Conservation (phyloP, 2,797 vertebrate species). For the Ceyx erithaca region DNA sequence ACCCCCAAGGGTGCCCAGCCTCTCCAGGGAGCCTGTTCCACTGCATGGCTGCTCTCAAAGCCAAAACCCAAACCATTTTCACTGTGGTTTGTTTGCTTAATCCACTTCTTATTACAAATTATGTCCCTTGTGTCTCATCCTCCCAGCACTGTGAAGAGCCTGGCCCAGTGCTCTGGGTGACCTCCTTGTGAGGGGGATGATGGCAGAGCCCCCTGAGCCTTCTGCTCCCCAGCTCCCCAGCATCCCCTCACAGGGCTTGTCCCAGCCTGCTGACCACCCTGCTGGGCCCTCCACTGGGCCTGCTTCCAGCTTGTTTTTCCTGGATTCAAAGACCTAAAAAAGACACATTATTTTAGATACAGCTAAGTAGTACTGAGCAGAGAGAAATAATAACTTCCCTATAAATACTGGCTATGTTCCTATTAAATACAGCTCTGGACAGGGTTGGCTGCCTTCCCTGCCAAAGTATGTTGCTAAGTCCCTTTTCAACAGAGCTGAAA, state of each 20-base stretch:
- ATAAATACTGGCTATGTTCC: background rate
- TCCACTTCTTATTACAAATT: background rate
- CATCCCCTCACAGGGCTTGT: background rate
- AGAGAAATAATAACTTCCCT: background rate
- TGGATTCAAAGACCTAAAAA: background rate
- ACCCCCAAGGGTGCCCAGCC: background rate
- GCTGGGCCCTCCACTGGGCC: fast-evolving
- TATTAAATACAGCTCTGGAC: background rate
- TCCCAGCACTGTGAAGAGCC: background rate
- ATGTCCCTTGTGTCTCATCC: background rate
- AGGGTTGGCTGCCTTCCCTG: background rate
- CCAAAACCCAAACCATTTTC: no score
- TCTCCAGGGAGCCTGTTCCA: background rate
- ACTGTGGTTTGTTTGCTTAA: no score
- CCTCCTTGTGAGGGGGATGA: background rate
- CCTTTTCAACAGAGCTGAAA: background rate
- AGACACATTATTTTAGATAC: background rate
- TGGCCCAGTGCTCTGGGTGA: fast-evolving
- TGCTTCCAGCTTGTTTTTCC: background rate
- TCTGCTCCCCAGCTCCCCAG: background rate
- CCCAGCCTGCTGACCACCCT: background rate
- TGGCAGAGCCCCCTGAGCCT: background rate
- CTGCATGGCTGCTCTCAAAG: background rate
- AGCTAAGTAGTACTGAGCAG: background rate
- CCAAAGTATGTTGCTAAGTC: background rate